Percentiles rank a stretch among this genome's conserved stretches.
Evolutionary conservation across 2,797 vertebrate species (phyloP).

Genomic region (Streptopelia turtur): DNA sequence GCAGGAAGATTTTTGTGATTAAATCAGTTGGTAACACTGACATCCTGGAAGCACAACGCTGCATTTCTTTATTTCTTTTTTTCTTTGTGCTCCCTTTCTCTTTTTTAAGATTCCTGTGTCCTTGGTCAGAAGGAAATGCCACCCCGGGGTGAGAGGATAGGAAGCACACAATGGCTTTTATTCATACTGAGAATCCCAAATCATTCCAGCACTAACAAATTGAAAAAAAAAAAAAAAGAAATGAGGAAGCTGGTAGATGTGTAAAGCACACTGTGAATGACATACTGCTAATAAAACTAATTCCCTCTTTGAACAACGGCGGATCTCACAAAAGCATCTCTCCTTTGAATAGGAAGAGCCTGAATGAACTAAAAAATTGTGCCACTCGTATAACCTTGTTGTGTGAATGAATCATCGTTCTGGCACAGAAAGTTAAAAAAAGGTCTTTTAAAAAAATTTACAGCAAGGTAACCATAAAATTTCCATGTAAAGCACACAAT

Average conservation of each 20-base stretch:
- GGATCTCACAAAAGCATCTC: background rate
- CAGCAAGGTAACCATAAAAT: slow-evolving; percentile 26
- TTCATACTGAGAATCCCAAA: background rate
- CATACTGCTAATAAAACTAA: slow-evolving; percentile 31
- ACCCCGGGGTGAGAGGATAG: background rate
- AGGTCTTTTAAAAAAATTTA: slow-evolving; percentile 45
- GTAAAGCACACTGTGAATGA: slow-evolving; percentile 10
- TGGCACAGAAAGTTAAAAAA: slow-evolving; percentile 58
- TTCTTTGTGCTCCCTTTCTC: background rate
- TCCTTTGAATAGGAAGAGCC: slow-evolving; percentile 21
- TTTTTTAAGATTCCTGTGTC: background rate
- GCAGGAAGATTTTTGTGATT: background rate
- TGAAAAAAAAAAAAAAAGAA: background rate
- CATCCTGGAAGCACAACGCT: background rate
- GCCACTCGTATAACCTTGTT: slow-evolving; percentile 17
- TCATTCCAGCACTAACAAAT: background rate
- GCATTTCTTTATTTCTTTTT: background rate
- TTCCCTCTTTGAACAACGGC: background rate
- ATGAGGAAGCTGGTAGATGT: background rate
- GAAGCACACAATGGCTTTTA: background rate
- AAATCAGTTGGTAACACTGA: background rate
- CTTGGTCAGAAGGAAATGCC: slow-evolving; percentile 13
- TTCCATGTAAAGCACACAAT: background rate
- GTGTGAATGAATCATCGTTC: slow-evolving; percentile 58
- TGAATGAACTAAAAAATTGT: slow-evolving; percentile 48